phyloP scores from a whole-genome alignment of 2,888 invertebrate genomes.

The Lacanobia wlatinum region DNA sequence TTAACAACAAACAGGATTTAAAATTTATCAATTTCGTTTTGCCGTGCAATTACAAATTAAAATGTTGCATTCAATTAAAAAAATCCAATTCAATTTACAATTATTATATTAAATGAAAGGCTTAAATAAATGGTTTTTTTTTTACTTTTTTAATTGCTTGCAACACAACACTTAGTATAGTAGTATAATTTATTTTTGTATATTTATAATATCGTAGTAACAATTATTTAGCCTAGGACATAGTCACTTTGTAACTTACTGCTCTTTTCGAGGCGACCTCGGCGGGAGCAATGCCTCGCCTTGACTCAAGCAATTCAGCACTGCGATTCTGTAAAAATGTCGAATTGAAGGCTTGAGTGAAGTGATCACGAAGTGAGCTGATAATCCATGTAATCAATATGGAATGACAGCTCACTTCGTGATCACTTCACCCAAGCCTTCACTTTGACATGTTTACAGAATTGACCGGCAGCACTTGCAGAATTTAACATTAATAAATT shows the following conservation, averaged over 20 bases:
- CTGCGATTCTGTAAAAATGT: too few species aligned
- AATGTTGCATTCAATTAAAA: constrained; percentile 66
- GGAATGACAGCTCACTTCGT: too few species aligned
- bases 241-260: constrained; percentile 64
- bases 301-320: constrained; percentile 25
- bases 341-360: too few species aligned
- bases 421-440: too few species aligned
- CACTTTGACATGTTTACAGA: too few species aligned
- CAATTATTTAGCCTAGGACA: constrained; percentile 54
- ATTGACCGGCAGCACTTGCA: constrained; percentile 3
- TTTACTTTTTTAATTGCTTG: constrained; percentile 64
- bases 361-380: too few species aligned
- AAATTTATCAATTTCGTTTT: constrained; percentile 65
- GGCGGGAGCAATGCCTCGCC: constrained; percentile 21
- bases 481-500: constrained; percentile 27
- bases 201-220: constrained; percentile 62
- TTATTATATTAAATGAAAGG: constrained; percentile 15
- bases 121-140: constrained; percentile 16
- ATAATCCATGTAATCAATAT: too few species aligned
- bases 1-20: constrained; percentile 77
- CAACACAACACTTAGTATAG: constrained; percentile 59
- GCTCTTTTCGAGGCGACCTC: constrained; percentile 44
- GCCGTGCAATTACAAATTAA: constrained; percentile 53
- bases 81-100: constrained; percentile 34
- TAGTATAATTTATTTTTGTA: constrained; percentile 56